A percentile compares a stretch with the other conserved stretches of the same genome.
Conservation (phyloP, 2,113 vertebrate species). For the Ellobius talpinus region DNA sequence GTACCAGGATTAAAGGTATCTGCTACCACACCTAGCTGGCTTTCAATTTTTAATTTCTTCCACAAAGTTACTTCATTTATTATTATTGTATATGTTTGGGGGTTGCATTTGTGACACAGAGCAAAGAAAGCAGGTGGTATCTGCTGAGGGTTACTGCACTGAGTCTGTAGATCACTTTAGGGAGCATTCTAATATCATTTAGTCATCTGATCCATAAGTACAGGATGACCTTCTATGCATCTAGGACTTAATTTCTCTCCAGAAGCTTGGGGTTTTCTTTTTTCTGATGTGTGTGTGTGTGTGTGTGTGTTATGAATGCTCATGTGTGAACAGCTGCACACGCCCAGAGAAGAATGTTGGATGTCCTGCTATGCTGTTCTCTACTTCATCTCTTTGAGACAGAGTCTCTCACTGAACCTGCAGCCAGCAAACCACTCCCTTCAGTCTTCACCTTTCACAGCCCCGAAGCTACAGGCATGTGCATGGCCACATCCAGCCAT, state of each 20-base stretch:
- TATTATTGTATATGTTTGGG: neutral
- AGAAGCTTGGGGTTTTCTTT: constrained; percentile 6
- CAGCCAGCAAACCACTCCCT: neutral
- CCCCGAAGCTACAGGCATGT: neutral
- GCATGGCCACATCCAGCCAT: neutral
- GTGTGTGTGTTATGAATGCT: neutral
- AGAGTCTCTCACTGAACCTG: neutral
- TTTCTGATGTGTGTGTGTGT: neutral
- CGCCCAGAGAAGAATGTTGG: neutral
- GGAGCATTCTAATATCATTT: neutral
- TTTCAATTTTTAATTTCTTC: neutral
- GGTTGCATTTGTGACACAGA: neutral
- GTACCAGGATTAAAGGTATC: neutral
- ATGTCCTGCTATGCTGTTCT: neutral
- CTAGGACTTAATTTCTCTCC: constrained; percentile 26
- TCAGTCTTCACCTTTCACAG: neutral
- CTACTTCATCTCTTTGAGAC: too few species aligned
- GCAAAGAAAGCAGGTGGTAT: constrained; percentile 28
- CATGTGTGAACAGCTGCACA: neutral
- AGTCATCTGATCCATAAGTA: neutral
- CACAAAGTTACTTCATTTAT: neutral
- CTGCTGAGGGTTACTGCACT: neutral
- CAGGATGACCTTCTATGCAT: neutral
- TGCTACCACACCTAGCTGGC: neutral
- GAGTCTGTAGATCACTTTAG: constrained; percentile 26